Base-by-base conservation (phyloP, 2,888 invertebrate species). In the Tryphoninae sp. region DNA sequence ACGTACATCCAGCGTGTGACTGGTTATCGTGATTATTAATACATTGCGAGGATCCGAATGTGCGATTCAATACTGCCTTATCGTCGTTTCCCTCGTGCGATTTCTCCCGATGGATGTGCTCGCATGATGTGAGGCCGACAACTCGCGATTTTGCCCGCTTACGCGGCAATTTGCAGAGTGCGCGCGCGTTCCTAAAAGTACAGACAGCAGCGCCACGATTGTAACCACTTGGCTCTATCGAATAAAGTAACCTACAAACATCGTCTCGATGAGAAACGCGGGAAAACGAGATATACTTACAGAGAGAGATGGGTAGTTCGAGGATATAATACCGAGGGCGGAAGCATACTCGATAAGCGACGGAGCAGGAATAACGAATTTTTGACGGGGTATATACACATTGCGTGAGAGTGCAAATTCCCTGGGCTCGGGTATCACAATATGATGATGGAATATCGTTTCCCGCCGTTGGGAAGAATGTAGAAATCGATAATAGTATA, bases 401-500 rank as follows among this genome's bases (percentile, higher is more conserved):
- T 33, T 33, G 71, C 59, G 71, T 40, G 67, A 58, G 62, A 53
- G 51, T 69, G 19, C 22, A 64, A 45, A 16, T 33, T 42, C 62
- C 40, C 16, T 62, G 40, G n/a, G 1, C 42, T 22, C 13, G 33
- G 23, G 58, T 59, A 62, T 55, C 45, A 58, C 65, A 59, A 67
- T 67, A 49, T 55, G 75, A 58, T 51, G 76, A 68, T 49, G 40
- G 22, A 9, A 42, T 58, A 49, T 59, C 45, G 68, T 86, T 89
- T 89, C 88, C 89, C 88, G 89, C 88, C 85, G 86, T 86, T 87
- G 84, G 85, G 79, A 84, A 78, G 64, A 74, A 68, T 49, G 45
- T 83, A 84, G 82, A 83, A 87, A 89, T 89, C 89, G 86, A 89
- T 90, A 89, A 87, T 88, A 89, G 89, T 88, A 86, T 84, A 86